Evolutionary conservation across 2,797 vertebrate species (phyloP).

Genomic region (Anniella stebbinsi): DNA sequence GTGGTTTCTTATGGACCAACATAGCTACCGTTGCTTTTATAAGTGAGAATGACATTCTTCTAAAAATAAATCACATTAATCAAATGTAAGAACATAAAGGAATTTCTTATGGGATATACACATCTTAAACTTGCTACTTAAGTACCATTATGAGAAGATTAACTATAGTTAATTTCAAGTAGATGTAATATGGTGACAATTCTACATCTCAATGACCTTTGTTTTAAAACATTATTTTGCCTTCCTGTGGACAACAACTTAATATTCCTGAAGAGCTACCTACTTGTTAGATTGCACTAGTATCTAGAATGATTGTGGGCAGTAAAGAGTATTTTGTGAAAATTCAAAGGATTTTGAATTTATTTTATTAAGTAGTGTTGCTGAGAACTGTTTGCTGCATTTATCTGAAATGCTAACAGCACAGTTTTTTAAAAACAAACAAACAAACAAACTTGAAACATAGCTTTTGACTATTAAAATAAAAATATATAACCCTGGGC

Average conservation of each 20-base stretch:
- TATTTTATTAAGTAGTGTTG: background rate
- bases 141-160: background rate
- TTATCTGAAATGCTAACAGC: background rate
- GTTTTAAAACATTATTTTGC: background rate
- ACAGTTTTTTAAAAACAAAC: background rate
- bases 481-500: background rate
- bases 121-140: background rate
- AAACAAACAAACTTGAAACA: background rate
- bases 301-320: background rate
- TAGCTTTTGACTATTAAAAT: constrained; percentile 34
- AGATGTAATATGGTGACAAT: background rate
- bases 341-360: constrained; percentile 12
- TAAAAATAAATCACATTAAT: background rate
- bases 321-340: background rate
- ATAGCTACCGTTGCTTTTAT: background rate
- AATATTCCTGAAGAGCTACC: background rate
- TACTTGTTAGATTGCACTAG: background rate
- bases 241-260: background rate
- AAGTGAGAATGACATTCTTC: background rate
- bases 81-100: background rate
- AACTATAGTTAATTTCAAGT: background rate
- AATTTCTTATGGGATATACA: background rate
- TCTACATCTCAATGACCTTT: background rate
- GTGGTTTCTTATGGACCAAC: too few species aligned
- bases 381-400: background rate